Conservation (phyloP, 2,113 vertebrate genomes). For the Amblyopsis rosae region DNA sequence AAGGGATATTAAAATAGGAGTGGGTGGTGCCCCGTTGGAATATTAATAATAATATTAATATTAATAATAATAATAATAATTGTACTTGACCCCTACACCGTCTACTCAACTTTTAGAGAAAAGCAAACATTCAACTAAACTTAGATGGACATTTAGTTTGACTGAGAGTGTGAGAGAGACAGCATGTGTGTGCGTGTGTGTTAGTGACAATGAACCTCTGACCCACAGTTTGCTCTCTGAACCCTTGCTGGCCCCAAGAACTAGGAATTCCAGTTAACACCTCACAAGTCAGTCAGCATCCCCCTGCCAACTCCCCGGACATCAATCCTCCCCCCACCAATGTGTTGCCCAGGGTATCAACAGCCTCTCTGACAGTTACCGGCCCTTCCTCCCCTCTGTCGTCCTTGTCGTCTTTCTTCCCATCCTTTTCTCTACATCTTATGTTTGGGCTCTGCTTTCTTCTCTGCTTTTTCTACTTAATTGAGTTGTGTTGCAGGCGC, state of each 20-base stretch:
- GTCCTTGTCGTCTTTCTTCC: constrained; percentile 63
- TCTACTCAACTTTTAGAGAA: constrained; percentile 33
- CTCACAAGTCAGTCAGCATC: constrained; percentile 61
- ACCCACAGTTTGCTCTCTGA: constrained; percentile 77
- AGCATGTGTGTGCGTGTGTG: constrained; percentile 31
- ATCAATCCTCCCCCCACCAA: constrained; percentile 26
- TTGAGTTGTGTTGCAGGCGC: constrained; percentile 83
- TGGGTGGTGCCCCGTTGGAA: too few relatives aligned
- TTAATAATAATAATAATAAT: too few relatives aligned
- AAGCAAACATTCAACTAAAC: constrained; percentile 33
- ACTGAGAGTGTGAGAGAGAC: constrained; percentile 8
- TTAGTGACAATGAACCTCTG: constrained; percentile 77
- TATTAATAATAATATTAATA: too few relatives aligned
- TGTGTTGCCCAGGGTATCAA: constrained; percentile 38
- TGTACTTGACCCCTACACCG: too few relatives aligned
- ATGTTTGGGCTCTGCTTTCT: constrained; percentile 75
- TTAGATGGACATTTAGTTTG: constrained; percentile 5
- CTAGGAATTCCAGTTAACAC: constrained; percentile 81
- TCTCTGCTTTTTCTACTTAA: constrained; percentile 78
- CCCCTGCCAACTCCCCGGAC: neutral
- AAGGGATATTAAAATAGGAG: too few relatives aligned
- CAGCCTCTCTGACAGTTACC: constrained; percentile 70
- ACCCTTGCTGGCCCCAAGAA: constrained; percentile 67
- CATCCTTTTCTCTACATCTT: constrained; percentile 64
- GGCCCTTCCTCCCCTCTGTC: constrained; percentile 65